Base-by-base conservation (phyloP, 2,888 invertebrate species). In the Hipparchia semele region DNA sequence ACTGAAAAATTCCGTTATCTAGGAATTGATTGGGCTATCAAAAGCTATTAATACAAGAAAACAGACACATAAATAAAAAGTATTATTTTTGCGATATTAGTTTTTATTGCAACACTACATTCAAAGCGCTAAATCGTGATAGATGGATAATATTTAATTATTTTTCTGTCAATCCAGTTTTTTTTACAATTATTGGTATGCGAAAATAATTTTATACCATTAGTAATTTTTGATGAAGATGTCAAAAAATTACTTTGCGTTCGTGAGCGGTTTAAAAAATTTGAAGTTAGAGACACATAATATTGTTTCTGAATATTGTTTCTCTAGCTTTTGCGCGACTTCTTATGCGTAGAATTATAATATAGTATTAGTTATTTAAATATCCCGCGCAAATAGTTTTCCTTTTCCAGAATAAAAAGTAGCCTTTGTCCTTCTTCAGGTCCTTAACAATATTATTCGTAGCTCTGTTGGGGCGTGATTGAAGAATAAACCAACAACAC, bases 21-120 rank as follows among this genome's bases (percentile, higher is more conserved):
- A 54, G 53, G 13, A 67, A 68, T 49, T 45, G 56, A 51, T 56
- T 68, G 59, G 33, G n/a, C 68, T 13, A 67, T 67, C n/a, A 13
- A 56, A 67, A 67, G 39, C 67, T 12, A n/a, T 10, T 7, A 62
- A 64, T 51, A 61, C 23, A 60, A 70, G 23, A 73, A 62, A 23
- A 61, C 45, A n/a, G 51, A 46, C 2, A 54, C 64, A 68, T 74
- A 68, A 65, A 68, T 62, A 59, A 70, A 58, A 70, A 68, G 12
- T 71, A 68, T 68, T 59, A 68, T 64, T 68, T 71, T 70, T 70
- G 49, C 58, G 33, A 58, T n/a, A 72, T 69, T 58, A 69, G 46
- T 66, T 69, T 74, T 69, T 74, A 72, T 74, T 73, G 46, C 67
- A 67, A 46, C 54, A 67, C 10, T 45, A 45, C 5, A 62, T 62